phyloP scores from a whole-genome alignment of 2,797 vertebrate species.

The Buphagus erythrorhynchus region DNA sequence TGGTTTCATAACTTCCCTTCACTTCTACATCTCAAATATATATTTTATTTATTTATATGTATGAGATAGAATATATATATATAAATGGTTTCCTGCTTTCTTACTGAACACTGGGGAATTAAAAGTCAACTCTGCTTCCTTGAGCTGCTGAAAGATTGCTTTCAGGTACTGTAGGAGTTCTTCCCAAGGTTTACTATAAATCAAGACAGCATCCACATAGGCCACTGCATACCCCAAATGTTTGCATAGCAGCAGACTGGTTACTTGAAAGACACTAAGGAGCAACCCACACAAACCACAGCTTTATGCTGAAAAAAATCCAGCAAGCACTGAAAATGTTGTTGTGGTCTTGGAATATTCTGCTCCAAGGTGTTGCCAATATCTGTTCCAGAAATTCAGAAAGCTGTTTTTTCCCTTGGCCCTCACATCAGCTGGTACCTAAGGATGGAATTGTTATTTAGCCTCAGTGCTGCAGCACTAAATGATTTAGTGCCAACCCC shows the following conservation, averaged over 20 bases:
- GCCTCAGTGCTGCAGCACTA: neutral
- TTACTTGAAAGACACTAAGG: constrained; percentile 27
- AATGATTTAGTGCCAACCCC: neutral
- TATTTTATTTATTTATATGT: neutral
- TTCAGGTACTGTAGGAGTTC: constrained; percentile 66
- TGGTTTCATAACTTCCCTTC: constrained; percentile 49
- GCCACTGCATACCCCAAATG: neutral
- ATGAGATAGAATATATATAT: neutral
- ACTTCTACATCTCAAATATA: neutral
- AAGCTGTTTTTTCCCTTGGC: neutral
- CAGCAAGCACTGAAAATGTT: constrained; percentile 3
- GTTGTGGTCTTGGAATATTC: constrained; percentile 31
- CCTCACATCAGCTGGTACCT: neutral
- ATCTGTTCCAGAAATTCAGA: constrained; percentile 18
- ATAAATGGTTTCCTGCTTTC: constrained; percentile 19
- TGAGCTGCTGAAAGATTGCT: constrained; percentile 56
- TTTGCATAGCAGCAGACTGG: neutral
- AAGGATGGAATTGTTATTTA: constrained; percentile 7
- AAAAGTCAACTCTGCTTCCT: constrained; percentile 50
- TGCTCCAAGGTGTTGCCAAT: constrained; percentile 10
- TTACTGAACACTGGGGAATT: constrained; percentile 26
- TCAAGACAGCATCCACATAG: constrained; percentile 14
- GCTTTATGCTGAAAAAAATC: constrained; percentile 22
- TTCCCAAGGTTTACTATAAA: constrained; percentile 22
- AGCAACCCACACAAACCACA: constrained; percentile 36